Base-by-base conservation (phyloP, 2,888 invertebrate genomes). In the Oscheius sp. region DNA sequence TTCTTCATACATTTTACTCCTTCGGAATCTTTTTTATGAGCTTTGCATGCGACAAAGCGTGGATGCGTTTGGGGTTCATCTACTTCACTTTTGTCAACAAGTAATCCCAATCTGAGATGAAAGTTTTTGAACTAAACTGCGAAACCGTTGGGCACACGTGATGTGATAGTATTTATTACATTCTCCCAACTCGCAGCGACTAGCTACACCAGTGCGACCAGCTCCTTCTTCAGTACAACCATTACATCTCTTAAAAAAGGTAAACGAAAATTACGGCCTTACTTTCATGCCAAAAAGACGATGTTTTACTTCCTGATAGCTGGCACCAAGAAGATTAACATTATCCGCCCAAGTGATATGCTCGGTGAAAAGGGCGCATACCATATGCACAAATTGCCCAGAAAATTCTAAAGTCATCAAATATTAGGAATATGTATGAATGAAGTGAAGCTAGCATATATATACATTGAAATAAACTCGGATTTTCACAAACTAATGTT, bases 121-220 rank as follows among this genome's bases (percentile, higher is more conserved):
- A 49, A 66, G 7, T n/a, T 25, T n/a, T n/a, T n/a, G n/a, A 46
- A 18, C 5, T 16, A 49, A 25, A 52, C 16, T 18, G 49, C 35
- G 18, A 7, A 43, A 86, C 84, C 77, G 83, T 66, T 89, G 88
- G 45, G 88, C 89, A 80, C 98, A 99, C 13, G 97, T 97, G 52
- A 96, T 96, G 89, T 99, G 99, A 89, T 98, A 97, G 91, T 94
- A 95, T 0, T 94, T 95, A 88, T 95, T 93, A 91, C 99, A 99
- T 92, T 99, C 93, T 29, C 98, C 99, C 12, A 98, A 98, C 90
- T 99, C 99, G 90, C 99, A 99, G 76, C 94, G 94, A 70, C 98
- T 95, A 88, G 95, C 95, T 16, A 99, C 95, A 1, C 99, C 99
- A 0, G 96, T 95, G 35, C 95, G 92, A 9, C 95, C 93, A 86